These are phyloP conservation scores for Ptilodon capucinus DNA, from an alignment of 2,888 invertebrate species.

Conservation along the genomic window DNA sequence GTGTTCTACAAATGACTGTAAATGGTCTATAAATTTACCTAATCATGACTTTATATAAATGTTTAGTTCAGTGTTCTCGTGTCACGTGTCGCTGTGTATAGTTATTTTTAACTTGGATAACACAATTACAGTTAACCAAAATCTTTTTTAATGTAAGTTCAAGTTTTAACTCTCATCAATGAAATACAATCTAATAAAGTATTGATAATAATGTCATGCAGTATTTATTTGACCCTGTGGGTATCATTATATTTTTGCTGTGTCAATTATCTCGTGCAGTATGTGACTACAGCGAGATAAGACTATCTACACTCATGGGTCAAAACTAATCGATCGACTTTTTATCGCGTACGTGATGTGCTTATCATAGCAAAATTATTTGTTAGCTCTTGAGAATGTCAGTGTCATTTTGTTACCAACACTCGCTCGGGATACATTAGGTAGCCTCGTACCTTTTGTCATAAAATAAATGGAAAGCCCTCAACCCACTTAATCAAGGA, in stretches of 20 bases:
- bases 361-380: slow-evolving; percentile 34
- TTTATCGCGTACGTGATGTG: slow-evolving; percentile 56
- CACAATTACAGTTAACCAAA: no score
- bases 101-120: no score
- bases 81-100: no score
- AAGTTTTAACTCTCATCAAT: background rate
- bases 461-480: background rate
- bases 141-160: no score
- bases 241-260: background rate
- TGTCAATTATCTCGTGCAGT: background rate
- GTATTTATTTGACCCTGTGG: no score
- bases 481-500: background rate
- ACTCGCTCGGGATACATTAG: slow-evolving; percentile 4
- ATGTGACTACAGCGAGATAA: slow-evolving; percentile 11
- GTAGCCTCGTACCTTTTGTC: no score
- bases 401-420: slow-evolving; percentile 9
- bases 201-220: background rate
- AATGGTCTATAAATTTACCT: no score
- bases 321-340: slow-evolving; percentile 30
- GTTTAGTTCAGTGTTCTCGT: no score
- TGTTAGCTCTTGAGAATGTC: background rate
- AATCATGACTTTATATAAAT: no score
- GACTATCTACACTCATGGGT: slow-evolving; percentile 32
- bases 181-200: background rate
- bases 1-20: no score